These are phyloP conservation scores for Lagorchestes hirsutus DNA, from an alignment of 2,797 vertebrate species.

Conservation along the genomic window DNA sequence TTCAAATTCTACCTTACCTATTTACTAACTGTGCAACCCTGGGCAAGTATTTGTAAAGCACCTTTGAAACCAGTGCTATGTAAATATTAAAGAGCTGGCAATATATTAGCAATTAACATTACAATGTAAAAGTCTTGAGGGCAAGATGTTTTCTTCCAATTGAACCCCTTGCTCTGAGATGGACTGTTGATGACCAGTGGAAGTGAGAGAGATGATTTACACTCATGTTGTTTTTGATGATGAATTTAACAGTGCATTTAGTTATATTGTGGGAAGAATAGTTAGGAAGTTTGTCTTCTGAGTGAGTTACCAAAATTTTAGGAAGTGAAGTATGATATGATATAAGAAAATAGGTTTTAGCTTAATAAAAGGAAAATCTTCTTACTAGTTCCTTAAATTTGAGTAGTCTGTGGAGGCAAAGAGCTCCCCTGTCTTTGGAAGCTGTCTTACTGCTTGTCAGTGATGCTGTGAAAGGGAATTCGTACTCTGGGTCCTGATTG, in stretches of 20 bases:
- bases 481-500: not conserved
- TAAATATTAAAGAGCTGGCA: not conserved
- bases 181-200: not conserved
- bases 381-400: not conserved
- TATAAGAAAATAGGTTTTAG: not conserved
- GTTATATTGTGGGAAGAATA: not conserved
- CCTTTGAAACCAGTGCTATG: not conserved
- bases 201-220: not conserved
- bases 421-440: not conserved
- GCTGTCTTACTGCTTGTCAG: not conserved
- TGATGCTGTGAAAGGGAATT: not conserved
- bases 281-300: not conserved
- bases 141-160: not conserved
- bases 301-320: not conserved
- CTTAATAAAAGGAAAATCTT: not conserved
- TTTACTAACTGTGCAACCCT: not conserved
- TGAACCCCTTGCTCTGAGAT: not conserved
- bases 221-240: too few species aligned
- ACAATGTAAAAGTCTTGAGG: not conserved
- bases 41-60: not conserved
- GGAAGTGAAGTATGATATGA: not conserved
- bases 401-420: not conserved
- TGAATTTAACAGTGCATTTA: not conserved
- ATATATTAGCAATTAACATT: not conserved
- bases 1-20: not conserved